These are phyloP conservation scores for Drosophila testacea DNA, from an alignment of 2,888 invertebrate genomes.

Conservation along the genomic window DNA sequence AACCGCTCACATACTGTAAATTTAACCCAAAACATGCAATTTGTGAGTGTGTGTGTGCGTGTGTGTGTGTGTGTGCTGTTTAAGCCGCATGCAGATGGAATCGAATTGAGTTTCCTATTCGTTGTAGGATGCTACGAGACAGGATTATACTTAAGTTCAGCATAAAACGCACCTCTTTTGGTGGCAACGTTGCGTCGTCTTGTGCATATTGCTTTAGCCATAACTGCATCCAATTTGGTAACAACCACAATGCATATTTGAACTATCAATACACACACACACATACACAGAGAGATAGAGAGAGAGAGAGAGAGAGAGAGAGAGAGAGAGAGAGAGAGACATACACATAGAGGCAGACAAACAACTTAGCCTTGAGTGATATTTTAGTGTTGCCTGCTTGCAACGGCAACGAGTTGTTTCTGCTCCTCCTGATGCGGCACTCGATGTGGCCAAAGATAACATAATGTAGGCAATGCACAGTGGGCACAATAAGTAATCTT, in stretches of 20 bases:
- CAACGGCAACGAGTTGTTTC: constrained; percentile 39
- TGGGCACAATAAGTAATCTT: background rate
- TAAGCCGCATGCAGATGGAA: background rate
- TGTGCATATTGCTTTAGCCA: constrained; percentile 53
- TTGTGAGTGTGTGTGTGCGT: background rate
- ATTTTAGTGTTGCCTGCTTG: constrained; percentile 69
- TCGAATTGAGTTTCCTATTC: constrained; percentile 11
- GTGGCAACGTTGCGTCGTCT: constrained; percentile 30
- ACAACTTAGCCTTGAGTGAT: constrained; percentile 68
- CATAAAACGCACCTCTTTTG: constrained; percentile 54
- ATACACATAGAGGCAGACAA: constrained; percentile 6
- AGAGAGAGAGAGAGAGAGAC: constrained; percentile 24
- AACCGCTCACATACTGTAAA: background rate
- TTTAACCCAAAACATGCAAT: background rate
- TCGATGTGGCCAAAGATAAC: constrained; percentile 29
- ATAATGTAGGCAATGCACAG: constrained; percentile 1
- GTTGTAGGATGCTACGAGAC: constrained; percentile 3
- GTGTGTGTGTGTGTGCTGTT: constrained; percentile 1
- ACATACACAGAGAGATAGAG: constrained; percentile 27
- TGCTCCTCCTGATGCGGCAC: constrained; percentile 27
- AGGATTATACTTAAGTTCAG: constrained; percentile 38
- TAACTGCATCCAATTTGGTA: constrained; percentile 78
- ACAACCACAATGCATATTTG: constrained; percentile 75
- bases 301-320: constrained; percentile 26
- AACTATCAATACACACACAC: constrained; percentile 37